Conservation (phyloP, 2,113 vertebrate genomes). For the Gobio gobio region DNA sequence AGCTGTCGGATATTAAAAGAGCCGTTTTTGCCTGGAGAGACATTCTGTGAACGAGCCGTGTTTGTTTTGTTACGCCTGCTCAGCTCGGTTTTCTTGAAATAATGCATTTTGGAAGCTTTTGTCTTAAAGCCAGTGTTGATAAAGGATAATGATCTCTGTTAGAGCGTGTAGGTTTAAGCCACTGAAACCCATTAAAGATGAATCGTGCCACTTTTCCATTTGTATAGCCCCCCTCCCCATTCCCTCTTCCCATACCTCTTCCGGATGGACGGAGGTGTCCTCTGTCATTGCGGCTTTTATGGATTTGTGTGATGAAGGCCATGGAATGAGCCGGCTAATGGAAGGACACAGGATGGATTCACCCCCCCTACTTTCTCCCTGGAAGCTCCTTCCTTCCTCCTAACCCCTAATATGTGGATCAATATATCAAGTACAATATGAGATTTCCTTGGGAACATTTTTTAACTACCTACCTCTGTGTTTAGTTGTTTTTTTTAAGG, state of each 20-base stretch:
- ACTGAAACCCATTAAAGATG: constrained; percentile 29
- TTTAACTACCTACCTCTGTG: background rate
- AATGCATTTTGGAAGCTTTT: background rate
- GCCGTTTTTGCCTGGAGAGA: constrained; percentile 3
- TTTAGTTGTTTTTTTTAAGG: constrained; percentile 2
- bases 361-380: constrained; percentile 5
- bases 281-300: constrained; percentile 45
- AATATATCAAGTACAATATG: constrained; percentile 57
- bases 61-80: constrained; percentile 16
- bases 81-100: background rate
- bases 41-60: background rate
- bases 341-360: constrained; percentile 37
- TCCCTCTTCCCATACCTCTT: constrained; percentile 8
- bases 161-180: background rate
- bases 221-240: constrained; percentile 5
- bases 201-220: constrained; percentile 32
- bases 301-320: constrained; percentile 41
- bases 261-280: constrained; percentile 33
- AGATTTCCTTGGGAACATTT: background rate
- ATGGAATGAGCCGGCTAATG: constrained; percentile 43
- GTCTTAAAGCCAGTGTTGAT: constrained; percentile 6
- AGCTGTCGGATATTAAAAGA: constrained; percentile 39
- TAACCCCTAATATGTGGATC: constrained; percentile 62
- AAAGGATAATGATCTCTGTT: constrained; percentile 19
- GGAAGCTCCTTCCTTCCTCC: constrained; percentile 57